Conservation (phyloP, 2,888 invertebrate species). For the Elmis aenea region DNA sequence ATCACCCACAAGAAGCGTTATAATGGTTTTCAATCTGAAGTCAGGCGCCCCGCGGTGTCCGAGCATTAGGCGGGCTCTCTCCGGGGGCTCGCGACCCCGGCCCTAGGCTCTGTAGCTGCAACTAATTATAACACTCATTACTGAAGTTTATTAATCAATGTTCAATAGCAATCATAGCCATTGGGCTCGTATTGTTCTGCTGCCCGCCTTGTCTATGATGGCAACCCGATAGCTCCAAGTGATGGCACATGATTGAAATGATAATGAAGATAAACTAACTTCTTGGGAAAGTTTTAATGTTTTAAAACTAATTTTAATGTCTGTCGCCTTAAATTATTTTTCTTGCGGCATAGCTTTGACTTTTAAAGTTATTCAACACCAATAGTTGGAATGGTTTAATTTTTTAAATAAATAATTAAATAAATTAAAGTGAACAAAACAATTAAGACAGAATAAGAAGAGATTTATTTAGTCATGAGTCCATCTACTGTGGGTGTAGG, state of each 20-base stretch:
- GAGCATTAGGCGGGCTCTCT: constrained; percentile 37
- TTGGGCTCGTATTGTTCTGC: constrained; percentile 34
- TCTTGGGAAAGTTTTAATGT: neutral
- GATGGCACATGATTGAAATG: neutral
- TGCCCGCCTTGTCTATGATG: constrained; percentile 20
- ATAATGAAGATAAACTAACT: neutral
- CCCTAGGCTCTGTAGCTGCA: constrained; percentile 34
- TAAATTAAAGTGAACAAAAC: no score
- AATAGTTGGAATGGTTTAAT: no score
- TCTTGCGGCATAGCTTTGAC: no score
- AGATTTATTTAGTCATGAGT: no score
- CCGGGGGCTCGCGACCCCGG: constrained; percentile 32
- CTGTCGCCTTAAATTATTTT: no score
- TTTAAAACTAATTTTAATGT: neutral
- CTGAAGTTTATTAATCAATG: constrained; percentile 49
- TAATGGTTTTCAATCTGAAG: constrained; percentile 31
- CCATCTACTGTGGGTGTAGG: no score
- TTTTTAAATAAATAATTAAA: no score
- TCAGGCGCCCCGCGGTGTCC: constrained; percentile 32
- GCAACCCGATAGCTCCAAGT: no score
- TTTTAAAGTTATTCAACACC: no score
- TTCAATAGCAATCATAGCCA: constrained; percentile 41
- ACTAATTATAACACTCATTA: constrained; percentile 49
- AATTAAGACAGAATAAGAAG: no score
- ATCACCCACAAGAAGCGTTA: constrained; percentile 27